These are phyloP conservation scores for Laterallus jamaicensis DNA, from an alignment of 2,113 vertebrate genomes.

Conservation along the genomic window DNA sequence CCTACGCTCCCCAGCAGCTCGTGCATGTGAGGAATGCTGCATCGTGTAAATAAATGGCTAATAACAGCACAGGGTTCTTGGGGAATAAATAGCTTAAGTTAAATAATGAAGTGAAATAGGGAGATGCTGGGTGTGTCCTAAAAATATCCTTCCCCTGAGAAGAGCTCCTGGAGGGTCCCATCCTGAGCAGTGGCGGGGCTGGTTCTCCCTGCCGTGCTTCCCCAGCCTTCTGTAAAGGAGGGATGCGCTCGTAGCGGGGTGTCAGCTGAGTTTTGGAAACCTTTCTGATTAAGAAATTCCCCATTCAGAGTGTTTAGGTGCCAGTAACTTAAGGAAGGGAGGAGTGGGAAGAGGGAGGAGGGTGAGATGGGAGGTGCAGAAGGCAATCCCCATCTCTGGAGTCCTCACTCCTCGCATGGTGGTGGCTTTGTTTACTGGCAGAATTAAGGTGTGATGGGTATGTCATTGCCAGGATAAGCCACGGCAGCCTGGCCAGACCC, in stretches of 20 bases:
- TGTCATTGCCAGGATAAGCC: background rate
- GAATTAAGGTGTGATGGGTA: too few relatives aligned
- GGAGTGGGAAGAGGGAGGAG: background rate
- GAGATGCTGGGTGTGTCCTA: background rate
- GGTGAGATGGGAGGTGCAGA: background rate
- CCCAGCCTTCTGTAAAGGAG: background rate
- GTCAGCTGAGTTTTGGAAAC: background rate
- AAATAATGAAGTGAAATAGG: background rate
- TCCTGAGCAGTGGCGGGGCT: background rate
- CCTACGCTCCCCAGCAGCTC: background rate
- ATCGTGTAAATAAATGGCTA: background rate
- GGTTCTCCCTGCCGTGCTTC: fast-evolving
- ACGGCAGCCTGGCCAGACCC: background rate
- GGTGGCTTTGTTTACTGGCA: too few relatives aligned
- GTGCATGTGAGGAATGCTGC: background rate
- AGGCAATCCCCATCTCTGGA: fast-evolving
- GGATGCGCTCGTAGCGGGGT: fast-evolving
- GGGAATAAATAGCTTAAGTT: background rate
- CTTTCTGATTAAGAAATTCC: background rate
- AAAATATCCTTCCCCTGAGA: background rate
- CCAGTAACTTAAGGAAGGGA: background rate
- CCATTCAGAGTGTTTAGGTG: background rate
- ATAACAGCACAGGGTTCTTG: background rate
- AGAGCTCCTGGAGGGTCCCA: background rate
- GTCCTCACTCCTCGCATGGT: fast-evolving